phyloP scores from a whole-genome alignment of 2,797 vertebrate species.

The Girardinus metallicus region DNA sequence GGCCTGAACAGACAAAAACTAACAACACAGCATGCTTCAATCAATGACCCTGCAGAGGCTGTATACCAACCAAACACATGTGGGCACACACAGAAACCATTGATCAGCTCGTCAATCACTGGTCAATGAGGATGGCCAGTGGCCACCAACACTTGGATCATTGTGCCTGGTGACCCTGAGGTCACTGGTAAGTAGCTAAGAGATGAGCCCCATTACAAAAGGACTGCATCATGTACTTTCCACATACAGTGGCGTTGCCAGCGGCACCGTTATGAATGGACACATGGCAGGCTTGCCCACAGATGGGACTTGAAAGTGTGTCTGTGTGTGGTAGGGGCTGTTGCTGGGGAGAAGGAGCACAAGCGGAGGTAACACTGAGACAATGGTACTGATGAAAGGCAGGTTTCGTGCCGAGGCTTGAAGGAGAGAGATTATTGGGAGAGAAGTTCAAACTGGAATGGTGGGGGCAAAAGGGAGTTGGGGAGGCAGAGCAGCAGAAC shows the following conservation, averaged over 20 bases:
- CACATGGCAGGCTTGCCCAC: conserved; percentile 84
- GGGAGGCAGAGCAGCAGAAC: conserved; percentile 62
- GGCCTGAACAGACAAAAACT: conserved; percentile 59
- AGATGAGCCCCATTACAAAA: conserved; percentile 68
- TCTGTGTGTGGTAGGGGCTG: conserved; percentile 10
- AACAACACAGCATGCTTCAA: conserved; percentile 62
- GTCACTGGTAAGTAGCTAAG: conserved; percentile 76
- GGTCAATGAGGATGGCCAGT: conserved; percentile 76
- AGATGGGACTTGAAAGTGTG: conserved; percentile 77
- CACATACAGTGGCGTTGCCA: conserved; percentile 75
- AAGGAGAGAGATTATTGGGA: conserved; percentile 75
- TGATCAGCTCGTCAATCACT: conserved; percentile 81
- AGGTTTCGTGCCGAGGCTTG: conserved; percentile 70
- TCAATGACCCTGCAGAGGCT: conserved; percentile 50
- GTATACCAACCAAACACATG: conserved; percentile 54
- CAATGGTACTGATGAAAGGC: conserved; percentile 80
- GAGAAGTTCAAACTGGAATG: conserved; percentile 59
- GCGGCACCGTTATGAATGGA: conserved; percentile 71
- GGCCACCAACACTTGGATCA: conserved; percentile 81
- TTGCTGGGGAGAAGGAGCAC: conserved; percentile 77
- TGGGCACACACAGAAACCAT: conserved; percentile 51
- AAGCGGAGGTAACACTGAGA: conserved; percentile 79
- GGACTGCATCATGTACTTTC: conserved; percentile 76
- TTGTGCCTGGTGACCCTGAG: conserved; percentile 79
- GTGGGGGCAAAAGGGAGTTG: conserved; percentile 13